Conservation (phyloP, 2,888 invertebrate genomes). For the Aradus depressus region DNA sequence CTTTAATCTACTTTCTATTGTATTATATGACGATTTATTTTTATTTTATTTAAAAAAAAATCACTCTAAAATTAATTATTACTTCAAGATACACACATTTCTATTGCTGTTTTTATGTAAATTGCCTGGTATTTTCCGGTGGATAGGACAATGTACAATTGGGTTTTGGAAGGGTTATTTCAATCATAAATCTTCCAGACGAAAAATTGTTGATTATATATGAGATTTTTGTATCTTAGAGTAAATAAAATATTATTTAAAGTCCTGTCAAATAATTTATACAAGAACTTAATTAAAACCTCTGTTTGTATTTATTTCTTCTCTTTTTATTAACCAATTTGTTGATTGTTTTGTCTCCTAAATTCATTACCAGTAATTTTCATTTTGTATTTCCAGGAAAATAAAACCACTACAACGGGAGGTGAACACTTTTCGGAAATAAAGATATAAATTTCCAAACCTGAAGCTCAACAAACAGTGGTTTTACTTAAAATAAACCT, state of each 20-base stretch:
- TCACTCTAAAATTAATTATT: constrained; percentile 13
- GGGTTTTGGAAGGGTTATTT: constrained; percentile 72
- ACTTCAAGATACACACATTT: constrained; percentile 11
- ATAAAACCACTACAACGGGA: constrained; percentile 37
- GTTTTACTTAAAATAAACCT: constrained; percentile 28
- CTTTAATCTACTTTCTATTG: constrained; percentile 10
- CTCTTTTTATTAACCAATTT: constrained; percentile 1
- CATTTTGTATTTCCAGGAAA: constrained; percentile 39
- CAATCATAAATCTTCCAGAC: constrained; percentile 64
- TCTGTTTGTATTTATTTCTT: constrained; percentile 23
- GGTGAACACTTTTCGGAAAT: constrained; percentile 38
- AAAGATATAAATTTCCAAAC: constrained; percentile 38
- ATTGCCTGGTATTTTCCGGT: constrained; percentile 36
- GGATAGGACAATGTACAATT: constrained; percentile 60
- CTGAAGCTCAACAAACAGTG: constrained; percentile 34
- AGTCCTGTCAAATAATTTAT: constrained; percentile 22
- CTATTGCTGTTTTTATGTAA: constrained; percentile 14
- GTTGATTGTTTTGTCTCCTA: constrained; percentile 6
- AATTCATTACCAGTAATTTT: constrained; percentile 16
- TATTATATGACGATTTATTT: constrained; percentile 15
- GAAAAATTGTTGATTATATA: constrained; percentile 33
- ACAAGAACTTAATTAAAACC: constrained; percentile 19
- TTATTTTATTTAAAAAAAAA: constrained; percentile 7
- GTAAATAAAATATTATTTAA: constrained; percentile 23
- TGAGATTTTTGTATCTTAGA: constrained; percentile 25